Evolutionary conservation across 1,140 invertebrate genomes (phyloP), one percentile per base, ranked within the genome.

Genomic region (Euwallacea fornicatus): DNA sequence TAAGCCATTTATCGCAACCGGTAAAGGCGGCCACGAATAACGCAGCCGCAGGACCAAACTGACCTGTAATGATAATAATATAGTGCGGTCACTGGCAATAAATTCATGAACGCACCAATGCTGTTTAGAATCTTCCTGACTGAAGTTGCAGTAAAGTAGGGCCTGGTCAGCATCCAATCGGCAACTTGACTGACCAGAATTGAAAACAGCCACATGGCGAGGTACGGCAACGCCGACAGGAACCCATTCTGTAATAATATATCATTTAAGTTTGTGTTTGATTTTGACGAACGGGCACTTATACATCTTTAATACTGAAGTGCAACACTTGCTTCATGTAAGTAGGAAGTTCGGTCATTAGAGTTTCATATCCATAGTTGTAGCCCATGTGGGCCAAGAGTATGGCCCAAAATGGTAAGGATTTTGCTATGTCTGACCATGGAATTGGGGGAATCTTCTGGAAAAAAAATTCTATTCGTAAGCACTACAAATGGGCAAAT

Each of bases 261-360:
- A 64, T 50, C 46, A 21, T 64, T 11, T 11, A 50, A 50, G 2
- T 50, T 4, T 13, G 9, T 10, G 46, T 50, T 11, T 50, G 13
- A 50, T 50, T 11, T 50, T 3, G 7, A 50, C 2, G 2, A 50
- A 50, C 3, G 2, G 21, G 7, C 46, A 6, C 13, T 50, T 50
- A 50, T 80, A 97, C 95, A 82, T 90, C 86, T 85, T 95, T 91
- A 76, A 98, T 91, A 76, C 95, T 89, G 83, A 97, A 98, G 77
- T 95, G 90, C 8, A 98, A 86, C 61, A 98, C 92, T 85, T 96
- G 93, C 78, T 95, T 93, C 91, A 99, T 94, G 82, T 96, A 99
- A 0, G 94, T 97, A 0, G 97, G 97, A 72, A 99, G 83, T 78
- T 97, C 93, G 0, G 95, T 98, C 86, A 98, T 91, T 66, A 98